A percentile compares a stretch with the other conserved stretches of the same genome.
Evolutionary conservation across 2,113 vertebrate genomes (phyloP).

Genomic region (Tenebrosternarchus preto): DNA sequence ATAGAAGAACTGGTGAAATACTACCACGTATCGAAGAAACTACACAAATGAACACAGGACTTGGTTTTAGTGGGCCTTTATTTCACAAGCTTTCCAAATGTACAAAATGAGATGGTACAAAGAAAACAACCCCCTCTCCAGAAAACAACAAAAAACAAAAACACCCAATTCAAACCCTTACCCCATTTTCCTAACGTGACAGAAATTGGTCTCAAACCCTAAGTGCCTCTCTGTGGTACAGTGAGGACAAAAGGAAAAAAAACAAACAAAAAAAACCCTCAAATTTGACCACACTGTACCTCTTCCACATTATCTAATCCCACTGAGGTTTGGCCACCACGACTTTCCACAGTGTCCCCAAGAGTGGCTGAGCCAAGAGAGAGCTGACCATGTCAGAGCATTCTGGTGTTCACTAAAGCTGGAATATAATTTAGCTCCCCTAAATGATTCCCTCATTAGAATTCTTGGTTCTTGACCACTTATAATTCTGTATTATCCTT

Average conservation of each 20-base stretch:
- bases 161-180: constrained; percentile 56
- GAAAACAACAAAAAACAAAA: constrained; percentile 32
- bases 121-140: too few species aligned
- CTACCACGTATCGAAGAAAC: not conserved
- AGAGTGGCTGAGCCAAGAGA: constrained; percentile 65
- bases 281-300: constrained; percentile 63
- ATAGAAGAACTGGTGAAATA: too few species aligned
- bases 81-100: constrained; percentile 79
- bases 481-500: constrained; percentile 80
- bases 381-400: constrained; percentile 71
- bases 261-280: constrained; percentile 51
- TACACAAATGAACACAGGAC: not conserved
- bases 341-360: constrained; percentile 64
- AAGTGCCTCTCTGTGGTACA: constrained; percentile 70
- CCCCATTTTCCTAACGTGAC: constrained; percentile 60
- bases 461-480: constrained; percentile 46
- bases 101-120: constrained; percentile 75
- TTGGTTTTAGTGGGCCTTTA: constrained; percentile 78
- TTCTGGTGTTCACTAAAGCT: constrained; percentile 72
- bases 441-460: constrained; percentile 53
- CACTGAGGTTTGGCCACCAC: constrained; percentile 65
- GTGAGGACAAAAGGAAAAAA: constrained; percentile 51
- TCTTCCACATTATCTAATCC: constrained; percentile 60
- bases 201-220: constrained; percentile 67
- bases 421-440: constrained; percentile 74